Evolutionary conservation across 1,140 invertebrate species (phyloP), one percentile per base, ranked within the genome.

Genomic region (Gryon sp.): DNA sequence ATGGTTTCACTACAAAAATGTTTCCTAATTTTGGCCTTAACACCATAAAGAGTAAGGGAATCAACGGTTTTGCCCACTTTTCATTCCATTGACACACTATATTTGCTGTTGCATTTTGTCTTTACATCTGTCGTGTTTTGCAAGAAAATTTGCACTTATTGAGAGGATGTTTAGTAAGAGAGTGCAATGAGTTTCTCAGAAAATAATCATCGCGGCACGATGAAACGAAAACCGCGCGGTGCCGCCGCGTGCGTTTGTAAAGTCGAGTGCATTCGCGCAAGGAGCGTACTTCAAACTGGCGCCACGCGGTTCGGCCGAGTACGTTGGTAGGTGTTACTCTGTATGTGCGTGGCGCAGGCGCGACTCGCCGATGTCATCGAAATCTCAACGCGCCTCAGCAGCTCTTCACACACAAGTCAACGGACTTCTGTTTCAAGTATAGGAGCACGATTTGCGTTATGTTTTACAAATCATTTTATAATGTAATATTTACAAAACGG

Each of bases 261-360:
- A 76, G 41, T 79, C 80, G 82, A 86, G 83, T 87, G 83, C 87
- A 88, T 80, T 76, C 86, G 81, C 86, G 83, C 80, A 82, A 87
- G 82, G 76, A 84, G 86, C 84, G 83, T 85, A 82, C 84, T 88
- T 86, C 82, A 87, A 89, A 89, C 87, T 89, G 86, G 86, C 86
- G 83, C 86, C 86, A 87, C 80, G 84, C 82, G 83, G 77, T 84
- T 83, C 83, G 80, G n/a, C 75, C 77, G 79, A 78, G 76, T 63
- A 80, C 76, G 80, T 81, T 81, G 83, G 83, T 84, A 84, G 84
- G 82, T 73, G 60, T 78, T 72, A 52, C 68, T 78, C 63, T 73
- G 78, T 55, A 74, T 53, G 78, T n/a, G n/a, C n/a, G 72, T 77
- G 53, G 80, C 80, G 83, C 82, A 84, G 78, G 80, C 79, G 81